Evolutionary conservation across 1,140 invertebrate species (phyloP), one percentile per base, ranked within the genome.

Genomic region (Drosophila athabasca): DNA sequence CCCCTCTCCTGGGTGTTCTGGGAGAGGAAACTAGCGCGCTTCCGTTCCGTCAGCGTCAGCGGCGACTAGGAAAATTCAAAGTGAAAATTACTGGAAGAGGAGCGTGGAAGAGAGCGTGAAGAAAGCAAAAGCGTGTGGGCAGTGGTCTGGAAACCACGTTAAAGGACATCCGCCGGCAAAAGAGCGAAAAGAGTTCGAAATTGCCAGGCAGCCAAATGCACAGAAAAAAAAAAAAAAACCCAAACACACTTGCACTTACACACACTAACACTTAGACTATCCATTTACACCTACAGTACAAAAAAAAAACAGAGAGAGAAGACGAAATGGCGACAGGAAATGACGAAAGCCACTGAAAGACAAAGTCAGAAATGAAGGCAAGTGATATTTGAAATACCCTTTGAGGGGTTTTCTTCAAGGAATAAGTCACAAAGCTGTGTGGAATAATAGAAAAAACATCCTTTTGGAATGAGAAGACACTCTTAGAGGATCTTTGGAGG

Each of bases 151-250:
- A 88, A 87, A 88, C 83, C 83, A 83, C 83, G 84, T 79, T 89
- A 89, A 88, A 88, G 83, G 79, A 88, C 84, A 88, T 88, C 83
- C 83, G 83, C 79, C 61, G 69, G 59, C 67, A 89, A 73, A 39
- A 39, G 35, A 89, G 65, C 53, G 72, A 88, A 88, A 39, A 89
- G 83, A 88, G 84, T 88, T 88, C 52, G 8, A 73, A 73, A 87
- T 83, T 79, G 66, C 57, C 55, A 68, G 49, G 15, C 62, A 62
- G 15, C 17, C 39, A 62, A 13, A 31, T n/a, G 31, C 9, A 45
- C 41, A 26, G 62, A 46, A 39, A 2, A 5, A 51, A 70, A 62
- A 51, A 64, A 15, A 51, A 26, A 35, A 3, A 4, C 35, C 11
- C 29, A 35, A 9, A 35, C 35, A 39, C 35, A 39, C 24, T 26